These are phyloP conservation scores for Neomonachus schauinslandi DNA, from an alignment of 2,113 vertebrate species.

Conservation along the genomic window DNA sequence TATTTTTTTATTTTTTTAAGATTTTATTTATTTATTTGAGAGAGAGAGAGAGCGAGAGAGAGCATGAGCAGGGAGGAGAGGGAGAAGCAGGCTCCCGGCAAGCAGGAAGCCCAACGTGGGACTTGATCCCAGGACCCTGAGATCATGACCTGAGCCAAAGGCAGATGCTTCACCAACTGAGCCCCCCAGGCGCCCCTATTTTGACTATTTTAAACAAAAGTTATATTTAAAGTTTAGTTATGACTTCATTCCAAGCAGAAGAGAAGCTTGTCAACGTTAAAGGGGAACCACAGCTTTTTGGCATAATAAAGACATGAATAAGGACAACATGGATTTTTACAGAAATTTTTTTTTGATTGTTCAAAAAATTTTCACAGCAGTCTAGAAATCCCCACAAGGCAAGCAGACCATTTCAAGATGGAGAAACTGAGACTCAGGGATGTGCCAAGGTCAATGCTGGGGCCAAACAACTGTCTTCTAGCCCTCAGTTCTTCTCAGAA, in stretches of 20 bases:
- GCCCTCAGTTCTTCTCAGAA: neutral
- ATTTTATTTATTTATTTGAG: too few relatives aligned
- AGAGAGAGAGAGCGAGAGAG: too few relatives aligned
- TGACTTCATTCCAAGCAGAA: neutral
- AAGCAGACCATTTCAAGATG: neutral
- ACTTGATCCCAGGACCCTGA: too few relatives aligned
- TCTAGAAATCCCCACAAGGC: neutral
- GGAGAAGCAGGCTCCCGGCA: too few relatives aligned
- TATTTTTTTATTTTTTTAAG: too few relatives aligned
- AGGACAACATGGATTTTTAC: slow-evolving; percentile 6
- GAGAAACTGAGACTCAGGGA: neutral
- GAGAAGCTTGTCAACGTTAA: neutral
- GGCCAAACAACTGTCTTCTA: neutral
- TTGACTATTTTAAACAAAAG: neutral
- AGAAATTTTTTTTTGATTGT: neutral
- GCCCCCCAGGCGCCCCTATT: neutral
- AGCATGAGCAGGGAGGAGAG: too few relatives aligned
- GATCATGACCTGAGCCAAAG: too few relatives aligned
- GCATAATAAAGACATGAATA: neutral
- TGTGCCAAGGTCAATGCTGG: neutral
- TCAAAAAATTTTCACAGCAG: neutral
- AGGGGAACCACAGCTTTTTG: neutral
- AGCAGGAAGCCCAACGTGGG: too few relatives aligned
- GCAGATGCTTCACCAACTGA: too few relatives aligned
- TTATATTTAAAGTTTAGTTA: neutral